These are phyloP conservation scores for Rhodeus uyekii DNA, from an alignment of 2,797 vertebrate genomes.

Conservation along the genomic window DNA sequence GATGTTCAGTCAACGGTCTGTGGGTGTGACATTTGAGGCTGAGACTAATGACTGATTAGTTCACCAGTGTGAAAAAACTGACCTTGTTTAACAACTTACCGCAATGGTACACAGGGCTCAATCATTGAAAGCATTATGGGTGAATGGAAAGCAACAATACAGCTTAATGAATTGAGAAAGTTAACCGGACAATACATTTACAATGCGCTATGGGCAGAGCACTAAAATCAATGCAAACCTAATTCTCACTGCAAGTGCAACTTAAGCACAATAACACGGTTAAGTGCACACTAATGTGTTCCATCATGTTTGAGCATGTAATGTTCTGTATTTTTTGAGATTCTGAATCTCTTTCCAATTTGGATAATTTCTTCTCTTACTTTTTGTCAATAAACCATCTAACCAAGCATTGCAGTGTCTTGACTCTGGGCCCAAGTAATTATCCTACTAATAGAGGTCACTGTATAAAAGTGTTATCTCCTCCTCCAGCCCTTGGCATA, in stretches of 20 bases:
- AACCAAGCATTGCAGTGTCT: slow-evolving; percentile 4
- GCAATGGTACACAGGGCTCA: not conserved
- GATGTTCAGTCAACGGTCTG: not conserved
- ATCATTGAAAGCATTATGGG: not conserved
- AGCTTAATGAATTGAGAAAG: slow-evolving; percentile 9
- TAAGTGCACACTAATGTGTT: not conserved
- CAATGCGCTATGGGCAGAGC: not conserved
- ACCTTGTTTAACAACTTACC: not conserved
- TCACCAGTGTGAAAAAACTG: not conserved
- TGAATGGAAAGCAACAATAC: not conserved
- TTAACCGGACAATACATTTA: not conserved
- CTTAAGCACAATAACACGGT: not conserved
- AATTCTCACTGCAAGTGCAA: slow-evolving; percentile 11
- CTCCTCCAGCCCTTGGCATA: slow-evolving; percentile 4
- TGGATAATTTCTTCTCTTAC: not conserved
- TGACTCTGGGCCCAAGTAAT: slow-evolving; percentile 21
- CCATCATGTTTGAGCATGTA: not conserved
- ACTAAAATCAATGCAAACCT: not conserved
- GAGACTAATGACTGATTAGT: not conserved
- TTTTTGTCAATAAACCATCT: slow-evolving; percentile 13
- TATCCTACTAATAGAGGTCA: slow-evolving; percentile 29
- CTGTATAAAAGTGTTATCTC: slow-evolving; percentile 34
- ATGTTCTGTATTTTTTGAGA: slow-evolving; percentile 1
- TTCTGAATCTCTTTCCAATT: not conserved
- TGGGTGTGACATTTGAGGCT: not conserved